Percentiles rank a stretch among this genome's conserved stretches.
phyloP scores from a whole-genome alignment of 2,888 invertebrate genomes.

The Synanthedon vespiformis region DNA sequence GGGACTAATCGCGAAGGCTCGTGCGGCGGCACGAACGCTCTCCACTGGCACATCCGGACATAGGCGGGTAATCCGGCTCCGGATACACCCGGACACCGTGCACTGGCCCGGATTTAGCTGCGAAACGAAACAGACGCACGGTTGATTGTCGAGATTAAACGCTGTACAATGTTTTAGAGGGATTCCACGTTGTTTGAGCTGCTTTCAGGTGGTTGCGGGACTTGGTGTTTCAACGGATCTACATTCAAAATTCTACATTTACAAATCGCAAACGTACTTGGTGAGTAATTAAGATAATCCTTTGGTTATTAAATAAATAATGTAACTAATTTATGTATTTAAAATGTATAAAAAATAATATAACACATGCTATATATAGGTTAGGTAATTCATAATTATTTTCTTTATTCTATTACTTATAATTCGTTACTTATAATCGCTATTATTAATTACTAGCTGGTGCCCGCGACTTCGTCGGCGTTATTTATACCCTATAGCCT shows the following conservation, averaged over 20 bases:
- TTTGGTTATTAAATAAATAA: no score
- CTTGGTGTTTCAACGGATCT: neutral
- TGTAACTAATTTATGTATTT: no score
- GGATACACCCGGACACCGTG: conserved; percentile 11
- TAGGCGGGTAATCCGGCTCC: conserved; percentile 36
- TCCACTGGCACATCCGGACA: conserved; percentile 36
- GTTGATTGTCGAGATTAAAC: conserved; percentile 59
- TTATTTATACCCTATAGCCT: no score
- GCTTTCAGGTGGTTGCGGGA: neutral
- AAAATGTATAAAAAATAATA: no score
- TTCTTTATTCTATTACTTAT: no score
- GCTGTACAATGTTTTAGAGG: conserved; percentile 26
- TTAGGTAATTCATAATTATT: no score
- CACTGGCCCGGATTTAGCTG: conserved; percentile 39
- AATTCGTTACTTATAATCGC: no score
- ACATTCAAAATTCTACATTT: neutral
- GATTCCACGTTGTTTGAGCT: conserved; percentile 24
- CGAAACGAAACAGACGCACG: conserved; percentile 47
- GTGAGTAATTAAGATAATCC: no score
- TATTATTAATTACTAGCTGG: no score
- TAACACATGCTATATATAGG: no score
- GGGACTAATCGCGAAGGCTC: conserved; percentile 48
- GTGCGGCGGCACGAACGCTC: conserved; percentile 53
- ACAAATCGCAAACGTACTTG: neutral
- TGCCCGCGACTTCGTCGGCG: no score